phyloP scores from a whole-genome alignment of 2,113 vertebrate genomes.

The Mola mola region DNA sequence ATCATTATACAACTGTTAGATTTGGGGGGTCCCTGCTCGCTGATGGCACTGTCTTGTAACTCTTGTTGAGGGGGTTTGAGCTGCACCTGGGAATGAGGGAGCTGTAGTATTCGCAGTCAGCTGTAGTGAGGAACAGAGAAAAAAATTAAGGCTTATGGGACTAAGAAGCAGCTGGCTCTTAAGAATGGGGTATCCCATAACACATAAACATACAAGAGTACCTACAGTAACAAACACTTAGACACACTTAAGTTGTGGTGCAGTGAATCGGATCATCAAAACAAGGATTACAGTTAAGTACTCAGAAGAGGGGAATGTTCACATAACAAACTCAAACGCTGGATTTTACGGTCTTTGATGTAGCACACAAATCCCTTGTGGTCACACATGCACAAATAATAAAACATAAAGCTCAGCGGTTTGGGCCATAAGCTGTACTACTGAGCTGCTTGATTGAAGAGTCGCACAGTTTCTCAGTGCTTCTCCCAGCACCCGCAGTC shows the following conservation, averaged over 20 bases:
- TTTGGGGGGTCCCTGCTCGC: background rate
- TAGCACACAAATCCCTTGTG: constrained; percentile 22
- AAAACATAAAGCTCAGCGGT: constrained; percentile 15
- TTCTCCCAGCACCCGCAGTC: constrained; percentile 28
- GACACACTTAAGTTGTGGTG: constrained; percentile 15
- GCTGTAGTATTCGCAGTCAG: background rate
- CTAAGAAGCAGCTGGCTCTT: constrained; percentile 32
- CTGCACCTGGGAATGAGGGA: constrained; percentile 16
- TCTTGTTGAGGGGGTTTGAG: constrained; percentile 11
- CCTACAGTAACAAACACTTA: constrained; percentile 10
- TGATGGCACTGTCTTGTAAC: constrained; percentile 4
- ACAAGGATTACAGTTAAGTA: constrained; percentile 54
- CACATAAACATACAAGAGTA: constrained; percentile 13
- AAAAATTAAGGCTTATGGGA: constrained; percentile 15
- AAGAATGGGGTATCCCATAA: constrained; percentile 6
- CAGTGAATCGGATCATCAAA: constrained; percentile 64
- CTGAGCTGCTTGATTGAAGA: constrained; percentile 29
- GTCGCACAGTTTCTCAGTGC: constrained; percentile 2
- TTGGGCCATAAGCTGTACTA: constrained; percentile 11
- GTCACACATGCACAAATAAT: constrained; percentile 43
- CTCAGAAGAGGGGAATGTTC: constrained; percentile 43
- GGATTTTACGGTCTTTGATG: constrained; percentile 51
- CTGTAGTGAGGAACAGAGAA: constrained; percentile 3
- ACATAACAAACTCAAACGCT: constrained; percentile 49
- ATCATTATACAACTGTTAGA: background rate